phyloP scores from a whole-genome alignment of 2,113 vertebrate genomes.

The Toxostoma redivivum region DNA sequence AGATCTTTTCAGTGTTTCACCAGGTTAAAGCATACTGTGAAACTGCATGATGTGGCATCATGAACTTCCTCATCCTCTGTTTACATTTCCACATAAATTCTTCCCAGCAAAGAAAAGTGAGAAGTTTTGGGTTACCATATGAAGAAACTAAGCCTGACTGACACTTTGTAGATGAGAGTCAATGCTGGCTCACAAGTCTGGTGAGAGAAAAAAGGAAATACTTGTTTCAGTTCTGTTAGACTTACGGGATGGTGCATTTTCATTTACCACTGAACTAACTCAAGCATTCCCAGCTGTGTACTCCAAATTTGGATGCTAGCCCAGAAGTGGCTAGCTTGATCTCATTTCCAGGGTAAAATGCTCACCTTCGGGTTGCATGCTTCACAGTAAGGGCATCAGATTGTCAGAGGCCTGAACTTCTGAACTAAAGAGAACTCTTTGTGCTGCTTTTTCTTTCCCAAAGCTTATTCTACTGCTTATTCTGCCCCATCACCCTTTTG shows the following conservation, averaged over 20 bases:
- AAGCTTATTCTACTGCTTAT: neutral
- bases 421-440: neutral
- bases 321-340: neutral
- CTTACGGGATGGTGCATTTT: neutral
- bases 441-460: neutral
- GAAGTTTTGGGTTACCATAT: neutral
- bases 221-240: conserved; percentile 32
- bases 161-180: neutral
- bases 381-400: neutral
- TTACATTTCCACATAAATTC: conserved; percentile 12
- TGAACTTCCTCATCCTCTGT: conserved; percentile 33
- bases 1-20: neutral
- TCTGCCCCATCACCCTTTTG: neutral
- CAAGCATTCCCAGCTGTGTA: neutral
- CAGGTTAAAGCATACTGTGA: neutral
- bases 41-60: neutral
- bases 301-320: neutral
- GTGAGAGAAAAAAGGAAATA: neutral
- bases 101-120: conserved; percentile 28
- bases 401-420: neutral
- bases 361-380: neutral
- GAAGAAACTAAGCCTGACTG: neutral
- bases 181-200: neutral
- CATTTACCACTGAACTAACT: neutral
- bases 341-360: neutral